Base-by-base conservation (phyloP, 2,797 vertebrate species). In the Discoglossus pictus region DNA sequence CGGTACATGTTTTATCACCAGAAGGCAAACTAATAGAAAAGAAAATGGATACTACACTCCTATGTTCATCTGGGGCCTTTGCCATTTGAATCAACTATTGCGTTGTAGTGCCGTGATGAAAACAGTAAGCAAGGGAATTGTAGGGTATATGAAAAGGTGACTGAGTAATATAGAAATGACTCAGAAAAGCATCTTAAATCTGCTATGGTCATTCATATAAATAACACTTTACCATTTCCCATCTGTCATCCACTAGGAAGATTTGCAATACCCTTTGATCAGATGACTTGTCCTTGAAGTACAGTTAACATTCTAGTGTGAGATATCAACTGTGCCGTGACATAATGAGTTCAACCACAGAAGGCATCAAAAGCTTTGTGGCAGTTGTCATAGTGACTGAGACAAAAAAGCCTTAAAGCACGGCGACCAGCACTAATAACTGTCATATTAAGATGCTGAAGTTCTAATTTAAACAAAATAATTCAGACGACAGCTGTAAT, bases 201-300 rank as follows among this genome's bases (percentile, higher is more conserved):
- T 61, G 36, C 72, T 78, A 20, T 78, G 74, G 68, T 74, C 78
- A 74, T 61, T 80, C 72, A 58, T 54, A 67, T 76, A 82, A 83
- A 82, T 83, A 79, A 71, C 42, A 53, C 42, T 74, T 74, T 54
- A 69, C 55, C 13, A 71, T 76, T 80, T 81, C 68, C 42, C 27
- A 27, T 75, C 74, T 80, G 79, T 76, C 81, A 83, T 70, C 59
- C 48, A 24, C 23, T 64, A 6, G 21, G 63, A 78, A 82, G 74
- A 83, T 81, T 81, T 79, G 75, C 76, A 78, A 44, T 80, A 72
- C 47, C 72, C 76, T 85, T 80, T 80, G 75, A 76, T 83, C 74
- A 80, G 55, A 68, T 54, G 62, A 34, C 63, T 81, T 77, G 79
- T 82, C 82, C 78, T 82, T 86, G 79, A 85, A 84, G 74, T 73